These are phyloP conservation scores for Rhizoglyphus robini DNA, from an alignment of 1,140 invertebrate genomes.

Conservation along the genomic window DNA sequence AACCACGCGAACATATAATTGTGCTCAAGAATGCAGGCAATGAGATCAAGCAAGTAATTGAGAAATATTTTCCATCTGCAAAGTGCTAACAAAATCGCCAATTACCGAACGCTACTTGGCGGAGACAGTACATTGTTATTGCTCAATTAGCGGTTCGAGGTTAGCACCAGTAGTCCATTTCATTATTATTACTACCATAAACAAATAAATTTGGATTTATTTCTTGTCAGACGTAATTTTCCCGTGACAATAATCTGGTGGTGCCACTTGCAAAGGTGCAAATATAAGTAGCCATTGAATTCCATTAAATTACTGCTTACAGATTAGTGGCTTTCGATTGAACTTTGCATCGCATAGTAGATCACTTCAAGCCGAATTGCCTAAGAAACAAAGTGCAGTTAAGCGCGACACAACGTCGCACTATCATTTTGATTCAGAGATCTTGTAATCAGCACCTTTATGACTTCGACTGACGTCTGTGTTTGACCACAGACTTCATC, in stretches of 20 bases:
- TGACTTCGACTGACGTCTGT: too few relatives aligned
- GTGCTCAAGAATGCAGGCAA: background rate
- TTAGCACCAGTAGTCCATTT: background rate
- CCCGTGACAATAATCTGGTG: background rate
- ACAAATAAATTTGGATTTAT: background rate
- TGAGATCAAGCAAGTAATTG: background rate
- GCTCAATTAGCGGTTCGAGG: background rate
- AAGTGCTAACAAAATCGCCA: background rate
- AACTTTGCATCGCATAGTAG: too few relatives aligned
- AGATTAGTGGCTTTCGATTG: too few relatives aligned
- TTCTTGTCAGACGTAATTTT: background rate
- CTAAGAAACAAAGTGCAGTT: background rate
- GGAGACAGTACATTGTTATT: background rate
- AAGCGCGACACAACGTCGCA: background rate
- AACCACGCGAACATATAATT: background rate
- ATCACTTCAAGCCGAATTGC: too few relatives aligned
- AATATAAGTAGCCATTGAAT: too few relatives aligned
- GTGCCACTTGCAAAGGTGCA: background rate
- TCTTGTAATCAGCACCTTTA: too few relatives aligned
- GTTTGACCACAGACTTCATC: too few relatives aligned
- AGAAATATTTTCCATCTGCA: background rate
- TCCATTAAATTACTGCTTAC: too few relatives aligned
- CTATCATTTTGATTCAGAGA: too few relatives aligned
- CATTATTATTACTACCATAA: background rate
- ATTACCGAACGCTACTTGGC: background rate